phyloP scores from a whole-genome alignment of 2,797 vertebrate genomes.

The Phyllotis vaccarum region DNA sequence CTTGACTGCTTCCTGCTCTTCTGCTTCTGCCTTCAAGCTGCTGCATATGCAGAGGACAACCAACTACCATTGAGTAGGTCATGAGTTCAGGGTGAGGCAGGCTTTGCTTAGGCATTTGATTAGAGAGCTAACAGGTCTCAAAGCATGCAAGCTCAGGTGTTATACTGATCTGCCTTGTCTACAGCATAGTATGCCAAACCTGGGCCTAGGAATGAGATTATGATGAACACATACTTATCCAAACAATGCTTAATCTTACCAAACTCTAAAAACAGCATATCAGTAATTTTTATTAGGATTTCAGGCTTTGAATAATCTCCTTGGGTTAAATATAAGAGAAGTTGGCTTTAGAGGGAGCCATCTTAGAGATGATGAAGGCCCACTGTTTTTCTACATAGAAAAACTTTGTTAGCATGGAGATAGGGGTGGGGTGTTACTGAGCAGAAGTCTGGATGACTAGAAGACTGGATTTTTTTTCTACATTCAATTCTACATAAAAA shows the following conservation, averaged over 20 bases:
- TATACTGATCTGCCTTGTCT: background rate
- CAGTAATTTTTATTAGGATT: background rate
- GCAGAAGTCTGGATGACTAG: background rate
- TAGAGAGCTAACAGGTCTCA: background rate
- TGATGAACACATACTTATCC: background rate
- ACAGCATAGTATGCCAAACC: fast-evolving
- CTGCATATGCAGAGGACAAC: background rate
- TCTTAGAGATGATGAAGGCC: background rate
- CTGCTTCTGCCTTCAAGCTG: background rate
- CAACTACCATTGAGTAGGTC: too few relatives aligned
- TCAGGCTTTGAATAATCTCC: background rate
- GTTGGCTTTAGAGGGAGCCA: background rate
- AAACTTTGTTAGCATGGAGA: slow-evolving; percentile 55
- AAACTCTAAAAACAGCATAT: background rate
- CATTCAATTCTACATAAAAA: background rate
- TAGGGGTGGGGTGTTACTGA: background rate
- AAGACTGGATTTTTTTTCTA: slow-evolving; percentile 19
- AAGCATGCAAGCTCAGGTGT: too few relatives aligned
- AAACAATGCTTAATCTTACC: background rate
- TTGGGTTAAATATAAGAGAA: background rate
- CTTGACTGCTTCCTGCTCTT: too few relatives aligned
- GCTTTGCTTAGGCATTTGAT: background rate
- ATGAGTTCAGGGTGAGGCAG: background rate
- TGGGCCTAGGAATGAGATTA: background rate
- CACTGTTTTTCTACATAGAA: slow-evolving; percentile 19